Base-by-base conservation (phyloP, 2,888 invertebrate genomes). In the Anodontia alba region DNA sequence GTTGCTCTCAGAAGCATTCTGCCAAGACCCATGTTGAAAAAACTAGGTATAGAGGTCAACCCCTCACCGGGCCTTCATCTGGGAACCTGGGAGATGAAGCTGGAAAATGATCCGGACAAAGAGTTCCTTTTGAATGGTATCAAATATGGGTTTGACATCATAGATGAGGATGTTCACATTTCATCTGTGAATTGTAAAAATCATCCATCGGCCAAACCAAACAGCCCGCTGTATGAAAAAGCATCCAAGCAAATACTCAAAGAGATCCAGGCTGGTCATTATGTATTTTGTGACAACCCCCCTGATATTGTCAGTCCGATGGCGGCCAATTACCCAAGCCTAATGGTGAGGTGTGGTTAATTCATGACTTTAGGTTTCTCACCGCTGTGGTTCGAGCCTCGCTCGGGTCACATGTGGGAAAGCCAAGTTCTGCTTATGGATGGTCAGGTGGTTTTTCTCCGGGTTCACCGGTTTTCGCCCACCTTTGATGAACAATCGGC, bases 341-440 rank as follows among this genome's bases (percentile, higher is more conserved):
- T 10, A 69, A 78, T 36, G 73, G 51, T 46, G 78, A 73, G 31
- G 78, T 78, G 0, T 51, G 78, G 78, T 2, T 73, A 23, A 68
- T 78, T 73, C 78, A 69, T 54, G 78, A 78, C 49, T 77, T n/a
- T n/a, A n/a, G n/a, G n/a, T n/a, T n/a, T n/a, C n/a, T n/a, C n/a
- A n/a, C n/a, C n/a, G n/a, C n/a, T n/a, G n/a, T n/a, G n/a, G n/a
- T n/a, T n/a, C n/a, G n/a, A n/a, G n/a, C n/a, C n/a, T n/a, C n/a
- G n/a, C n/a, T n/a, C n/a, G n/a, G n/a, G n/a, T n/a, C n/a, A n/a
- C n/a, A n/a, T n/a, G n/a, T n/a, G n/a, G n/a, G n/a, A n/a, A n/a
- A n/a, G n/a, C n/a, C n/a, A n/a, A n/a, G n/a, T n/a, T n/a, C n/a
- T n/a, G n/a, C n/a, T n/a, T n/a, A n/a, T n/a, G n/a, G n/a, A n/a